Conservation (phyloP, 2,113 vertebrate genomes). For the Carassius auratus region DNA sequence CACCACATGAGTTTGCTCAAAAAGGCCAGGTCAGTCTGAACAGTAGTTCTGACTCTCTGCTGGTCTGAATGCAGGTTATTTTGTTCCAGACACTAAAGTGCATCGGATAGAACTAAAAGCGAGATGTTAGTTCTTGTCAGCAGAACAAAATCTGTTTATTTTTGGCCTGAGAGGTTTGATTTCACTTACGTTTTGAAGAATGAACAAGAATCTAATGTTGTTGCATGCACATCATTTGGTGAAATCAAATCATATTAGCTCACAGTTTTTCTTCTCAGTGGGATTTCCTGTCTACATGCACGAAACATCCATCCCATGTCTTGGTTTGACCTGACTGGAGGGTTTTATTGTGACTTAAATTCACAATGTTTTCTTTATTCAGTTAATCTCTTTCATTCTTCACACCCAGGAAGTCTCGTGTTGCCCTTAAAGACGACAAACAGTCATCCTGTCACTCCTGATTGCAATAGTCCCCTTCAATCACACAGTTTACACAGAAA, state of each 20-base stretch:
- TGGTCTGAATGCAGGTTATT: not conserved
- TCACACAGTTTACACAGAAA: slow-evolving; percentile 18
- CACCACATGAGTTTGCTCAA: not conserved
- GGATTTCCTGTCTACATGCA: not conserved
- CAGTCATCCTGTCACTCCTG: slow-evolving; percentile 5
- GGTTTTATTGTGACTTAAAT: not conserved
- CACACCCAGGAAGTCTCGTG: not conserved
- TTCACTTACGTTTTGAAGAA: slow-evolving; percentile 16
- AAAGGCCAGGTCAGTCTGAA: slow-evolving; percentile 17
- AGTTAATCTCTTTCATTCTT: slow-evolving; percentile 27
- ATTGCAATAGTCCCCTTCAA: slow-evolving; percentile 30
- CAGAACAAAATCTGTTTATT: slow-evolving; percentile 38
- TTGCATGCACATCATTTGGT: not conserved
- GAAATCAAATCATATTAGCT: not conserved
- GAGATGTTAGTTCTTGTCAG: slow-evolving; percentile 19
- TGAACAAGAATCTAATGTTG: not conserved
- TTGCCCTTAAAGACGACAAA: not conserved
- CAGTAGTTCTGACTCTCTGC: not conserved
- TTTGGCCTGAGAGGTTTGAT: slow-evolving; percentile 12
- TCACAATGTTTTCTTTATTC: slow-evolving; percentile 13
- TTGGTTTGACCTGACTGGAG: slow-evolving; percentile 5
- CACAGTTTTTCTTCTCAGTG: not conserved
- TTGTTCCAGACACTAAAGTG: slow-evolving; percentile 8
- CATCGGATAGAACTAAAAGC: not conserved
- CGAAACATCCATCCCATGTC: not conserved